phyloP scores from a whole-genome alignment of 2,797 vertebrate genomes.

The Lophius americanus region DNA sequence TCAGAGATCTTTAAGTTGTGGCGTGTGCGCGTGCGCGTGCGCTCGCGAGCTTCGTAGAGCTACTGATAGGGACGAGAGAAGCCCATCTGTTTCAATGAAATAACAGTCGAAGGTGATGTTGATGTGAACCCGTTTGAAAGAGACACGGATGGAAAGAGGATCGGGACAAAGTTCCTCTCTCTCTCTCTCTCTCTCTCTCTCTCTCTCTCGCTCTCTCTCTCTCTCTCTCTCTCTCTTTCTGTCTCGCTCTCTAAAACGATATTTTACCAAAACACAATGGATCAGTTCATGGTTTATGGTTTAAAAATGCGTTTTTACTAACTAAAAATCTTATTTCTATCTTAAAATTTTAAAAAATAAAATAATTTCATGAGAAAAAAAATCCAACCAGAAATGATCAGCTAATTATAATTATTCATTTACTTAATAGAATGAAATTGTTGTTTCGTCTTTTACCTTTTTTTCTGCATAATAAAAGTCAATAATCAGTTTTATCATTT shows the following conservation, averaged over 20 bases:
- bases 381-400: background rate
- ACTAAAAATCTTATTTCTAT: conserved; percentile 42
- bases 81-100: conserved; percentile 56
- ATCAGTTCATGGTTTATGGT: conserved; percentile 80
- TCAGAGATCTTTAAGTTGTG: conserved; percentile 30
- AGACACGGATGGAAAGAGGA: conserved; percentile 13
- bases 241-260: conserved; percentile 68
- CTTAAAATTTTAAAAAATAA: background rate
- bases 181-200: conserved; percentile 5
- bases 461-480: background rate
- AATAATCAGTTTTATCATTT: conserved; percentile 2
- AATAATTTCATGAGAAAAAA: background rate
- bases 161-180: conserved; percentile 50
- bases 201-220: conserved; percentile 13
- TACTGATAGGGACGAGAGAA: conserved; percentile 35
- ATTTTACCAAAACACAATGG: conserved; percentile 87
- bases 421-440: background rate
- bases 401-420: background rate
- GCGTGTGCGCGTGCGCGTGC: conserved; percentile 3
- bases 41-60: conserved; percentile 12
- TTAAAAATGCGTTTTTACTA: conserved; percentile 72
- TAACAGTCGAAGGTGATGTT: conserved; percentile 15
- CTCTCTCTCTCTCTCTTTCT: conserved; percentile 2
- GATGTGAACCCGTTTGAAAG: conserved; percentile 27
- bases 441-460: background rate